Conservation (phyloP, 2,888 invertebrate genomes). For the Pimpla rufipes region DNA sequence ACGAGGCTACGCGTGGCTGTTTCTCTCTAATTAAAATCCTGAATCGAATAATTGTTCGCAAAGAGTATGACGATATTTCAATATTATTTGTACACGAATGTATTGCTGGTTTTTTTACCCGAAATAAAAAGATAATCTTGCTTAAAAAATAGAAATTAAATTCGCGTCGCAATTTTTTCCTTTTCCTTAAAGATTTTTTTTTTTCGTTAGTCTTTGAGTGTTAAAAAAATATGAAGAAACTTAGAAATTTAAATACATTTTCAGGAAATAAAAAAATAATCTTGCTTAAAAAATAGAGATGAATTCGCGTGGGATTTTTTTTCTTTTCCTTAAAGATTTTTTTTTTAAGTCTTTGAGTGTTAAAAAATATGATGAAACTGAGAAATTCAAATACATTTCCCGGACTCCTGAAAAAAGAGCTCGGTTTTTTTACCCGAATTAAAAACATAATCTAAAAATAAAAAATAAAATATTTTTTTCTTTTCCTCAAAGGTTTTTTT, state of each 20-base stretch:
- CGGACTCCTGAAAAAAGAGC: too few relatives aligned
- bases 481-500: background rate
- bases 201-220: too few relatives aligned
- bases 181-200: too few relatives aligned
- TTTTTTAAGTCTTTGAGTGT: background rate
- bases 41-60: background rate
- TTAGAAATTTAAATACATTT: too few relatives aligned
- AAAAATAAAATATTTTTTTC: background rate
- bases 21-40: background rate
- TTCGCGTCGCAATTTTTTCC: background rate
- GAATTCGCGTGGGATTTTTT: background rate
- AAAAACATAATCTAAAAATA: background rate
- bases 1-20: background rate
- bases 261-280: too few relatives aligned
- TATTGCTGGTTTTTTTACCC: constrained; percentile 62
- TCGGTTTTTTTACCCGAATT: too few relatives aligned
- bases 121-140: constrained; percentile 36
- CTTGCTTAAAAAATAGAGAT: constrained; percentile 43
- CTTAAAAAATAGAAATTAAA: constrained; percentile 41
- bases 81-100: constrained; percentile 58
- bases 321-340: too few relatives aligned
- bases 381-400: too few relatives aligned
- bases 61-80: constrained; percentile 15
- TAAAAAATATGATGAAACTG: too few relatives aligned
- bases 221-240: too few relatives aligned